Conservation (phyloP, 53 echinoderm and acorn worm species). For the Holothuria leucospilota region DNA sequence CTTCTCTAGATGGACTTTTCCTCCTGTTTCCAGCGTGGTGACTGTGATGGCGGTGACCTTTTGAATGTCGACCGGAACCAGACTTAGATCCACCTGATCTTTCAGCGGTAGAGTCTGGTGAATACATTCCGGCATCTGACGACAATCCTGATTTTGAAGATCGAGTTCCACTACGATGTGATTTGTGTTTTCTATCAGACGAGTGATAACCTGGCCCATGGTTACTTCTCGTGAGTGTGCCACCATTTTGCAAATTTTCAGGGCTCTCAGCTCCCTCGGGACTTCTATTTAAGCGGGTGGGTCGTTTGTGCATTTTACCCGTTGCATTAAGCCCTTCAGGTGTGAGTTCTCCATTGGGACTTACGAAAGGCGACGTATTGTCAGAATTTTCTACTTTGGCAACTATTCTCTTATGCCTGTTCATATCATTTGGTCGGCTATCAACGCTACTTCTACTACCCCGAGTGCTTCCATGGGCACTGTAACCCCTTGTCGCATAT, state of each 20-base stretch:
- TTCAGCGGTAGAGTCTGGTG: slow-evolving; percentile 40
- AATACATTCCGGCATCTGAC: slow-evolving; percentile 35
- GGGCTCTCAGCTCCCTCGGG: slow-evolving; percentile 73
- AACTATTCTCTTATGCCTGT: slow-evolving; percentile 43
- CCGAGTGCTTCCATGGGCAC: slow-evolving; percentile 66
- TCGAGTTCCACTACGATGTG: slow-evolving; percentile 35
- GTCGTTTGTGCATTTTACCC: slow-evolving; percentile 36
- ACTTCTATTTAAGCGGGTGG: slow-evolving; percentile 52
- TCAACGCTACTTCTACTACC: slow-evolving; percentile 74
- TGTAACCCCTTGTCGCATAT: slow-evolving; percentile 65
- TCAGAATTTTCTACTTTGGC: slow-evolving; percentile 76
- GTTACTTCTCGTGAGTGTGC: background rate
- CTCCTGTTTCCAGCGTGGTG: slow-evolving; percentile 8
- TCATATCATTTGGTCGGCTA: slow-evolving; percentile 10
- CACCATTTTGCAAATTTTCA: slow-evolving; percentile 22
- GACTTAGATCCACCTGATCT: slow-evolving; percentile 29
- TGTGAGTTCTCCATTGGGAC: slow-evolving; percentile 81
- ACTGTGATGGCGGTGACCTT: slow-evolving; percentile 38
- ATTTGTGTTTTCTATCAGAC: slow-evolving; percentile 30
- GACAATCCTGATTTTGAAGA: slow-evolving; percentile 45
- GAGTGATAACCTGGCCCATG: background rate
- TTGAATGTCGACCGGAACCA: slow-evolving; percentile 20
- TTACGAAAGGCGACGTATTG: slow-evolving; percentile 77
- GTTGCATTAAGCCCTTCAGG: slow-evolving; percentile 79
- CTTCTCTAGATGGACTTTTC: slow-evolving; percentile 41